phyloP scores from a whole-genome alignment of 2,113 vertebrate genomes.

The Callaeas wilsoni region DNA sequence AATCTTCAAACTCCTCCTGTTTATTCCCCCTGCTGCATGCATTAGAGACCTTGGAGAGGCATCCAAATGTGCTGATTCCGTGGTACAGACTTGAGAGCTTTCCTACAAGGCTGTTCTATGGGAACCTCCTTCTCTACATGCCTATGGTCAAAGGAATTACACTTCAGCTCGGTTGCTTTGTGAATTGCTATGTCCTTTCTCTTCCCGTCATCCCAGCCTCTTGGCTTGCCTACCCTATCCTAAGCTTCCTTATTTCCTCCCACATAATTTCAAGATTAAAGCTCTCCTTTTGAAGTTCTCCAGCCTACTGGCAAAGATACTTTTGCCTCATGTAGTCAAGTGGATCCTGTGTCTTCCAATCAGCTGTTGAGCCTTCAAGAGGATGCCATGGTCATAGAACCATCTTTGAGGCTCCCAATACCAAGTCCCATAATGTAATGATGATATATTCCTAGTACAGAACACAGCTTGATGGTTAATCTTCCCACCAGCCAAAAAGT shows the following conservation, averaged over 20 bases:
- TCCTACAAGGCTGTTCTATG: not conserved
- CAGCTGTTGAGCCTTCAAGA: not conserved
- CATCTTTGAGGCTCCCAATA: not conserved
- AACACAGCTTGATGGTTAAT: not conserved
- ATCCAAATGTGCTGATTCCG: accelerated
- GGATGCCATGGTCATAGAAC: not conserved
- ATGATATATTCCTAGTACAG: not conserved
- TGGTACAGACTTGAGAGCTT: not conserved
- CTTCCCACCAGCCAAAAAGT: not conserved
- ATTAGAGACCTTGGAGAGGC: not conserved
- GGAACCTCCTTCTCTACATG: not conserved
- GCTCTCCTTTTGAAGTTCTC: not conserved
- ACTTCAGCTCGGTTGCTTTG: not conserved
- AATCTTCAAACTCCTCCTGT: not conserved
- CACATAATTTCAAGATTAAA: not conserved
- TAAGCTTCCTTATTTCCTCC: not conserved
- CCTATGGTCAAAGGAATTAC: not conserved
- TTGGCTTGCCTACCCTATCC: not conserved
- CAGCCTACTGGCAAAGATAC: not conserved
- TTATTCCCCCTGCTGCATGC: not conserved
- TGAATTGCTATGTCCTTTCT: not conserved
- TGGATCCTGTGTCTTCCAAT: not conserved
- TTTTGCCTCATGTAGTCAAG: not conserved
- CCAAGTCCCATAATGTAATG: not conserved
- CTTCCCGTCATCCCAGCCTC: not conserved